A percentile compares a stretch with the other conserved stretches of the same genome.
These are phyloP conservation scores for Drosophila lacteicornis DNA, from an alignment of 1,140 invertebrate genomes.

Conservation along the genomic window DNA sequence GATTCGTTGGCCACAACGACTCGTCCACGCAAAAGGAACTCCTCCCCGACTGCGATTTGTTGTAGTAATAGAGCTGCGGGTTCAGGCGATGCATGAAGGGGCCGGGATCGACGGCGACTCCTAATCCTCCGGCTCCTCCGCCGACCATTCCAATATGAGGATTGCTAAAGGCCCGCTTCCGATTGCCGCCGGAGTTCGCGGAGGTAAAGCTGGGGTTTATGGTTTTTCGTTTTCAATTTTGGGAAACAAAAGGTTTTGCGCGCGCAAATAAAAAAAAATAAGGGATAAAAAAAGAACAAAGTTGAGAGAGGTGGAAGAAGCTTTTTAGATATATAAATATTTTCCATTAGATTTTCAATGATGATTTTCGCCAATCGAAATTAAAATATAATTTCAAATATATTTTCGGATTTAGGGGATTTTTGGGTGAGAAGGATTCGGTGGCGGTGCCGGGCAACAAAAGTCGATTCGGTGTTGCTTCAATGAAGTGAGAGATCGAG, in stretches of 20 bases:
- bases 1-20: conserved; percentile 63
- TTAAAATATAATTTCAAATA: conserved; percentile 1
- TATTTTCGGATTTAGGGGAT: background rate
- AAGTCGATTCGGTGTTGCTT: conserved; percentile 41
- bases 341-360: conserved; percentile 11
- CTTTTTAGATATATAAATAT: conserved; percentile 15
- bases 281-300: conserved; percentile 9
- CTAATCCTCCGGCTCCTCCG: background rate
- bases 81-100: conserved; percentile 52
- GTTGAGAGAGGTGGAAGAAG: conserved; percentile 30
- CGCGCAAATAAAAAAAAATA: conserved; percentile 34
- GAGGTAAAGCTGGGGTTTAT: conserved; percentile 28
- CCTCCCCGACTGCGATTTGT: conserved; percentile 65
- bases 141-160: conserved; percentile 56
- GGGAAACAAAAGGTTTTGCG: conserved; percentile 32
- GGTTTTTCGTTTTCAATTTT: conserved; percentile 14
- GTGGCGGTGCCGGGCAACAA: conserved; percentile 34
- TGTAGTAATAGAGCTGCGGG: conserved; percentile 73
- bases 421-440: background rate
- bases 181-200: conserved; percentile 37
- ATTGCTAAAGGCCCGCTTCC: conserved; percentile 78
- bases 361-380: conserved; percentile 22
- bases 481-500: conserved; percentile 27
- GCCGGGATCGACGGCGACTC: conserved; percentile 6
- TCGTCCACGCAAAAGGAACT: conserved; percentile 77